Base-by-base conservation (phyloP, 2,797 vertebrate species). In the Rhyacichthys aspro region DNA sequence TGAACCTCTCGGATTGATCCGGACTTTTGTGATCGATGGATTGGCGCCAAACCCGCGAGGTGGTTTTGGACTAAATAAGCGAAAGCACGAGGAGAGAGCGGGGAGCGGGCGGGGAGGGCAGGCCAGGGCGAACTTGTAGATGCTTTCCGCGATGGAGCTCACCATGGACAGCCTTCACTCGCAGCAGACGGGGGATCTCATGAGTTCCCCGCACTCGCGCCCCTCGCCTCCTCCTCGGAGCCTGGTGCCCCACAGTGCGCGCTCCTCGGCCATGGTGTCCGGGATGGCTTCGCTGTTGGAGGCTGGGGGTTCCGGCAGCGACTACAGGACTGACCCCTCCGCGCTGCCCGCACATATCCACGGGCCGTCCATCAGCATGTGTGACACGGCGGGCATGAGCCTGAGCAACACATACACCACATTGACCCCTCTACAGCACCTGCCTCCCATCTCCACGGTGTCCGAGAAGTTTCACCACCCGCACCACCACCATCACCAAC, bases 251-350 rank as follows among this genome's bases (percentile, higher is more conserved):
- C 95, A 95, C 41, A 71, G 85, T 17, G 47, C 79, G 8, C 94
- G 96, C 65, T 93, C 50, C 23, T 53, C 96, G 8, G 93, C 95
- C 39, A 95, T 97, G 95, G 96, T 97, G 17, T 94, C 96, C 54
- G 94, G 96, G 78, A 96, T 98, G 96, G 94, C 95, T 33, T 95
- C 96, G 54, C 94, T 98, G 70, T 90, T 98, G 81, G 96, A 98
- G 9, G 48, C 48, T 38, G 50, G 50, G 62, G 92, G 95, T 72
- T 86, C 91, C 59, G 84, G 89, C 5, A 90, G 90, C 8, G 91
- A 96, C 50, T 95, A 96, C 90, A 93, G 96, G 54, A 79, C 92
- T 34, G 89, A 95, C 70, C 84, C 92, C 28, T 86, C 89, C 53
- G 87, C 89, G 74, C 86, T 94, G 76, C 91, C 81, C 71, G 93